phyloP scores from a whole-genome alignment of 2,888 invertebrate genomes.

The Acanthopleura granulata region DNA sequence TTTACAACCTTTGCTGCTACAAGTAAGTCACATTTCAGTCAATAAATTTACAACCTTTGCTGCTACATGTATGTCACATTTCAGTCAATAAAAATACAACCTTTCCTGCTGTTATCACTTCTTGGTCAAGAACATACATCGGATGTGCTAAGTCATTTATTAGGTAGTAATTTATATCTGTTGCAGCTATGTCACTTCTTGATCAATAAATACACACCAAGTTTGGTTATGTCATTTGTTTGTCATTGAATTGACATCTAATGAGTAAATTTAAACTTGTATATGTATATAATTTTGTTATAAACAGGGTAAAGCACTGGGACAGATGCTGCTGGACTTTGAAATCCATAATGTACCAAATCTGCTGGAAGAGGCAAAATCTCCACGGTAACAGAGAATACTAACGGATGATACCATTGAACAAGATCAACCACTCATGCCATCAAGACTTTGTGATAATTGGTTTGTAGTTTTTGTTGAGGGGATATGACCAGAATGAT shows the following conservation, averaged over 20 bases:
- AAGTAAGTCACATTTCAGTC: neutral
- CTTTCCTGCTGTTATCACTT: neutral
- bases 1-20: neutral
- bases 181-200: neutral
- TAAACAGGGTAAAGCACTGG: constrained; percentile 70
- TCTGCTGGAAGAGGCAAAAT: constrained; percentile 29
- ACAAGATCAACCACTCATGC: too few relatives aligned
- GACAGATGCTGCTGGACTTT: constrained; percentile 70
- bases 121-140: neutral
- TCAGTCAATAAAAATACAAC: neutral
- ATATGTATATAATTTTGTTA: too few relatives aligned
- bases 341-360: constrained; percentile 56
- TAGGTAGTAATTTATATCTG: too few relatives aligned
- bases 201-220: too few relatives aligned
- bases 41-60: neutral
- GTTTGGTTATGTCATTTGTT: too few relatives aligned
- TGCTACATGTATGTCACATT: neutral
- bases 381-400: neutral
- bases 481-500: neutral
- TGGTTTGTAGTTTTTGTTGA: too few relatives aligned
- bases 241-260: too few relatives aligned
- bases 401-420: too few relatives aligned
- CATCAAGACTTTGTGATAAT: too few relatives aligned
- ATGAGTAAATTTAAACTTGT: too few relatives aligned
- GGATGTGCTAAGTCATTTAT: too few relatives aligned